phyloP scores from a whole-genome alignment of 2,888 invertebrate species.

The Calliphora vomitoria region DNA sequence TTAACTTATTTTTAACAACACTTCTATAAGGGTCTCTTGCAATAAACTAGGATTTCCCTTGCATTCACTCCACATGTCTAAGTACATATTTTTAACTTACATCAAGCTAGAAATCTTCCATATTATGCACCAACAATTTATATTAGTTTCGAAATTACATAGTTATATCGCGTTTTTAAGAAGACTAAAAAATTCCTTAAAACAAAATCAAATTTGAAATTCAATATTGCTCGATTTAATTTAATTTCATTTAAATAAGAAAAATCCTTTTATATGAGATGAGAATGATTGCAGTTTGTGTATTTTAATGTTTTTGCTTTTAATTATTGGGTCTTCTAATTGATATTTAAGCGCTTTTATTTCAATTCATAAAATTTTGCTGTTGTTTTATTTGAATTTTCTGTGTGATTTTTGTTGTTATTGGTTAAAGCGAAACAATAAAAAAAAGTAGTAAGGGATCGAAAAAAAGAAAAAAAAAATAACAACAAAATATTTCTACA shows the following conservation, averaged over 20 bases:
- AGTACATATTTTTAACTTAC: no score
- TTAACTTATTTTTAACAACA: no score
- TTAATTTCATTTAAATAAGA: neutral
- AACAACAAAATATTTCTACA: constrained; percentile 39
- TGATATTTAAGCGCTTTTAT: constrained; percentile 36
- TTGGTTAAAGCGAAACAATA: neutral
- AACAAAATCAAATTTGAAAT: neutral
- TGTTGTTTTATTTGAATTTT: constrained; percentile 33
- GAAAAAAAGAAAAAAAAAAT: neutral
- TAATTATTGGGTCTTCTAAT: constrained; percentile 26
- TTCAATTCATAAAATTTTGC: constrained; percentile 13
- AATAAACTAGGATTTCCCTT: no score
- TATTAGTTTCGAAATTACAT: no score
- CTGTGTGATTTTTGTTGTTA: constrained; percentile 30
- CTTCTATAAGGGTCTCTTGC: no score
- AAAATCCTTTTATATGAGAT: neutral
- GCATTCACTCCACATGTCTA: no score
- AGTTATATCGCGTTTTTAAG: neutral
- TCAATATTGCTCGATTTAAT: neutral
- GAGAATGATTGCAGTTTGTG: neutral
- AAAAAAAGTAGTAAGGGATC: neutral
- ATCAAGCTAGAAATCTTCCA: no score
- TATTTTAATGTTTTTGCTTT: neutral
- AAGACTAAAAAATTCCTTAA: neutral
- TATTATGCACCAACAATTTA: no score